Percentiles rank a stretch among this genome's conserved stretches.
These are phyloP conservation scores for Liopterus haemorrhoidalis DNA, from an alignment of 2,888 invertebrate genomes.

Conservation along the genomic window DNA sequence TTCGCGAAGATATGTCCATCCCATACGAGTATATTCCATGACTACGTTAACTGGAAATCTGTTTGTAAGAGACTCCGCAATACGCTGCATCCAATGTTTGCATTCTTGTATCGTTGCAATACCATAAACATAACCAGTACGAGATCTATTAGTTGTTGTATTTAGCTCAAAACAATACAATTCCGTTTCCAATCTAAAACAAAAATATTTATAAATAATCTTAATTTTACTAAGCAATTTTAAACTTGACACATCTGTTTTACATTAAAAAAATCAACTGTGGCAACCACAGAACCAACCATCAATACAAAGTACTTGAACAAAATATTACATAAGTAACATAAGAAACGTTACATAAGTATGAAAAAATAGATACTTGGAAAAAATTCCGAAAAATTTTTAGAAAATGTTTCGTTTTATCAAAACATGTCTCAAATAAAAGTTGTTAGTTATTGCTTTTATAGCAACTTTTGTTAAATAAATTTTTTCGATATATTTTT, in stretches of 20 bases:
- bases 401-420: no score
- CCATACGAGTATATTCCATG: slow-evolving; percentile 66
- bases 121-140: slow-evolving; percentile 54
- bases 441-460: no score
- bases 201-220: slow-evolving; percentile 16
- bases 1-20: slow-evolving; percentile 73
- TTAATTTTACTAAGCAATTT: no score
- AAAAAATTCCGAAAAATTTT: no score
- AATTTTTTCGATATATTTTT: no score
- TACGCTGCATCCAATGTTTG: slow-evolving; percentile 70
- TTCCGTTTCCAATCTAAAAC: slow-evolving; percentile 47
- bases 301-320: no score
- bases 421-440: no score
- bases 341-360: slow-evolving; percentile 11
- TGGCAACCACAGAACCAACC: no score
- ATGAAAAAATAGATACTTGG: no score
- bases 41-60: slow-evolving; percentile 63
- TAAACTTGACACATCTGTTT: slow-evolving; percentile 35
- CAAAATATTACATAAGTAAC: slow-evolving; percentile 5
- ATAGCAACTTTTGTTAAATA: no score
- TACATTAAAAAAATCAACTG: no score
- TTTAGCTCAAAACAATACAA: slow-evolving; percentile 60
- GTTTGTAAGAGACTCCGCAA: slow-evolving; percentile 66
- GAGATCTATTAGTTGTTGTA: slow-evolving; percentile 46
- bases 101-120: slow-evolving; percentile 52